Base-by-base conservation (phyloP, 2,113 vertebrate species). In the Gasterosteus nipponicus region DNA sequence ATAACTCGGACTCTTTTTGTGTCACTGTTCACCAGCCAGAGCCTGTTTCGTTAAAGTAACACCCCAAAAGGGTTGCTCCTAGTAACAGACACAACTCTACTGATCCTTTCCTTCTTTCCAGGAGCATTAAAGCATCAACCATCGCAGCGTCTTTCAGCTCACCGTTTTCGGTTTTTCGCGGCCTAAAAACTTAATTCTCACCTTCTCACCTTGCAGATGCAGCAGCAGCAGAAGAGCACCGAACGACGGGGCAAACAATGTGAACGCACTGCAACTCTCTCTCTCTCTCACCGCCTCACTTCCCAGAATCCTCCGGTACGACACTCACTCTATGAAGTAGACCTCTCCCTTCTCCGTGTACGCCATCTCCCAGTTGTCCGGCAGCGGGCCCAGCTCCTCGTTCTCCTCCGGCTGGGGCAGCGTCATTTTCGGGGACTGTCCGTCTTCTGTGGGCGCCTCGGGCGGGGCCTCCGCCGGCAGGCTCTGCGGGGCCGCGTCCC, bases 361-460 rank as follows among this genome's bases (percentile, higher is more conserved):
- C 47, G 98, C 98, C 97, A 99, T 99, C 94, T 99, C 98, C 97
- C 98, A 99, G 91, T 99, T 99, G 88, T 98, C 98, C 22, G 98
- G 97, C 81, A 99, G 90, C 0, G 95, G 94, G 15, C 97, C 97
- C 73, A 96, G 91, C 60, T 98, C 97, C 2, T 97, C 96, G 59
- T 89, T 96, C 70, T 98, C 96, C 42, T 97, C 97, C 8, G 93
- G 92, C 84, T 97, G 97, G 68, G 92, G 86, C 2, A 83, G 70
- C 14, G 82, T 69, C 12, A 89, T 93, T 79, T 95, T 96, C 18
- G 93, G 91, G 70, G 96, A 89, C 81, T 95, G 95, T 62, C 92
- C 93, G 69, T 95, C 95, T 7, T 97, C 97, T 85, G 95, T 95
- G 54, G 89, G 85, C 47, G 91, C 94, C 80, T 98, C 96, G 1